Evolutionary conservation across 1,140 invertebrate species (phyloP), one percentile per base, ranked within the genome.

Genomic region (Aleiodes sp.): DNA sequence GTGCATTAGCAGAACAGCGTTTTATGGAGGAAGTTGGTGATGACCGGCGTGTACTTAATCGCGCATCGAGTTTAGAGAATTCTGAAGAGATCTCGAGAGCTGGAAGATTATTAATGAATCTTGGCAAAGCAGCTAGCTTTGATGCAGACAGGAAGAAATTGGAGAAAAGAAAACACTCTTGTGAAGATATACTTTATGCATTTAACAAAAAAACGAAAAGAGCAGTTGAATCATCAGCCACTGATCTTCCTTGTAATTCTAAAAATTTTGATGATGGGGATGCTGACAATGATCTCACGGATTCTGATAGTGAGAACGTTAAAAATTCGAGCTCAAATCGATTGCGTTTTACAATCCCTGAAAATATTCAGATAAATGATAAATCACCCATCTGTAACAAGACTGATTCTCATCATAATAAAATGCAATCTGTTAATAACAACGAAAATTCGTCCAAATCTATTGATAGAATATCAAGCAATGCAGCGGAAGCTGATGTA

Each of bases 1-100:
- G 94, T 82, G 94, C 94, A 0, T 82, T 96, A 24, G 95, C 94
- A 0, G 94, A 96, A 77, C 94, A 95, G 76, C 88, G 93, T 64
- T 92, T 94, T 67, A 90, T 92, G 83, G 93, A 94, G 76, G 92
- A 94, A 81, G 89, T 87, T 2, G 88, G 82, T 12, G 88, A 88
- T 46, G 81, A 80, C 12, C 26, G 29, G 10, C 26, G 28, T 64
- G 64, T 73, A 57, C 52, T 70, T 65, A 74, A 68, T 60, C 28
- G 46, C 4, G 21, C 19, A 46, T 39, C 28, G 7, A 73, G 60
- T 46, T 24, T 72, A 0, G 80, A 82, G 0, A 78, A 69, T 57
- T 78, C 79, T 0, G 76, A 81, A 10, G 81, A 82, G 8, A 75
- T 80, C 19, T 77, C 77, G 0, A 57, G 64, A 0, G 77, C 75